Conservation (phyloP, 2,888 invertebrate species). For the Stenichneumon culpator region DNA sequence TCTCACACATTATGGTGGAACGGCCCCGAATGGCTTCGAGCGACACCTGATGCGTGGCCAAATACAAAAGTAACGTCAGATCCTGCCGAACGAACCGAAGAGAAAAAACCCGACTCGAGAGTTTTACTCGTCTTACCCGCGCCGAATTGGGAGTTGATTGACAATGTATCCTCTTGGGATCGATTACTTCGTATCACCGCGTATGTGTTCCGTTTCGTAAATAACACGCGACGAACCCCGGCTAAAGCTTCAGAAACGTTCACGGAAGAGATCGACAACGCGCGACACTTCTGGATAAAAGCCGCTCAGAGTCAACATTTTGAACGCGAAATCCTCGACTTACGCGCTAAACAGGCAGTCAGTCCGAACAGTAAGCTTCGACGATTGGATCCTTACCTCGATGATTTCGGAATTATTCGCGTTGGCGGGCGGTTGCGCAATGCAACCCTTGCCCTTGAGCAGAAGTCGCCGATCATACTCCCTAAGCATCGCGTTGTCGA, state of each 20-base stretch:
- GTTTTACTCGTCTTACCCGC: neutral
- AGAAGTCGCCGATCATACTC: slow-evolving; percentile 57
- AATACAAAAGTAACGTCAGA: neutral
- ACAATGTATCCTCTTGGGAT: slow-evolving; percentile 25
- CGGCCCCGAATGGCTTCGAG: slow-evolving; percentile 59
- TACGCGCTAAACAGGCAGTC: neutral
- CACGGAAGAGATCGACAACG: neutral
- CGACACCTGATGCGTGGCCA: neutral
- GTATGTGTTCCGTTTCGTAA: neutral
- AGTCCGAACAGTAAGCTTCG: neutral
- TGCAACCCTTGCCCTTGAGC: slow-evolving; percentile 12
- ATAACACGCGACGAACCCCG: neutral
- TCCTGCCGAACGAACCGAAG: neutral
- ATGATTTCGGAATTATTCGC: slow-evolving; percentile 39
- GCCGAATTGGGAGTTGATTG: neutral
- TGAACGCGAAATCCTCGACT: neutral
- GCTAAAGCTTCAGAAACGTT: neutral
- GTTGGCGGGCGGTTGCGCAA: slow-evolving; percentile 57
- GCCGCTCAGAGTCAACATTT: neutral
- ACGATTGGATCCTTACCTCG: slow-evolving; percentile 37
- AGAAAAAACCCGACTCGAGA: neutral
- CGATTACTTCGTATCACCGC: slow-evolving; percentile 33
- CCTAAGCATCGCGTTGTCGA: slow-evolving; percentile 46
- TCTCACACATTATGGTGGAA: slow-evolving; percentile 67
- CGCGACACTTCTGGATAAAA: neutral